phyloP scores from a whole-genome alignment of 1,140 invertebrate species.

The Arion vulgaris region DNA sequence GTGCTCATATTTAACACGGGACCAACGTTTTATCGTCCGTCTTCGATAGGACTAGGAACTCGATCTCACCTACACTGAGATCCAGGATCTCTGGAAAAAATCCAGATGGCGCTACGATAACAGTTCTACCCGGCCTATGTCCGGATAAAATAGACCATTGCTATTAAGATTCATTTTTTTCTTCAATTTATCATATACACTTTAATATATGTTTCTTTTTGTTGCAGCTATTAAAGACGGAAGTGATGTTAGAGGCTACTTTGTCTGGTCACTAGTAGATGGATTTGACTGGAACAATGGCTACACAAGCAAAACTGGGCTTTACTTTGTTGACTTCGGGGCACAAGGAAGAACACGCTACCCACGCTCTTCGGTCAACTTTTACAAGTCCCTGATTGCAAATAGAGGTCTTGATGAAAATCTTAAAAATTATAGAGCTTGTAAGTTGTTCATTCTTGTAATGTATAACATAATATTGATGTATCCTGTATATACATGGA shows the following conservation, averaged over 20 bases:
- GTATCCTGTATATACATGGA: too few relatives aligned
- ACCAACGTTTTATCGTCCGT: too few relatives aligned
- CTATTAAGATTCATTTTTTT: too few relatives aligned
- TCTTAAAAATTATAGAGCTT: constrained; percentile 37
- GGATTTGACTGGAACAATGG: constrained; percentile 83
- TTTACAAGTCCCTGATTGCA: constrained; percentile 64
- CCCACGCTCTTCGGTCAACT: constrained; percentile 78
- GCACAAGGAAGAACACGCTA: constrained; percentile 78
- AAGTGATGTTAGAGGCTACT: constrained; percentile 80
- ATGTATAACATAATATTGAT: too few relatives aligned
- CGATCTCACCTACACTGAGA: too few relatives aligned
- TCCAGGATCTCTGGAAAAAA: too few relatives aligned
- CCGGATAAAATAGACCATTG: too few relatives aligned
- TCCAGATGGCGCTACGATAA: too few relatives aligned
- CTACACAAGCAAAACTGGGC: constrained; percentile 78
- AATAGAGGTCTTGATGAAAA: constrained; percentile 58
- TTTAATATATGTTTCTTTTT: constrained; percentile 10
- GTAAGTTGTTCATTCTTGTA: constrained; percentile 25
- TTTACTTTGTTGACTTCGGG: constrained; percentile 82
- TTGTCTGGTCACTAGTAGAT: constrained; percentile 83
- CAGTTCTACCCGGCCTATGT: too few relatives aligned
- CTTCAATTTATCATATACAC: too few relatives aligned
- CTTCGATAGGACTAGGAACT: too few relatives aligned
- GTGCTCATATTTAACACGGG: too few relatives aligned
- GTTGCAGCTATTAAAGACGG: constrained; percentile 78